phyloP scores from a whole-genome alignment of 2,113 vertebrate genomes.

The Marcusenius ussheri region DNA sequence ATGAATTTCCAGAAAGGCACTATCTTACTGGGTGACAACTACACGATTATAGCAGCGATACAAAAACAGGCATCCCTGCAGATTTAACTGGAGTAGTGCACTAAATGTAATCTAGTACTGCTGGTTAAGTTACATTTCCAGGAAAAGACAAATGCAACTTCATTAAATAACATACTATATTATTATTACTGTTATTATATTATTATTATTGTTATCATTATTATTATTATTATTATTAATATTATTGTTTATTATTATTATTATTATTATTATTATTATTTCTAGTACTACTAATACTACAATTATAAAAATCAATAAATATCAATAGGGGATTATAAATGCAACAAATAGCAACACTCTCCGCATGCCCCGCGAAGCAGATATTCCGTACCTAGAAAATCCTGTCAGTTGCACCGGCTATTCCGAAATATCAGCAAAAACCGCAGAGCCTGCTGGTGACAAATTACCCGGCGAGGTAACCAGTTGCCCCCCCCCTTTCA shows the following conservation, averaged over 20 bases:
- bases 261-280: background rate
- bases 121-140: background rate
- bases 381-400: background rate
- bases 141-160: background rate
- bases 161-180: background rate
- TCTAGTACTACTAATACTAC: background rate
- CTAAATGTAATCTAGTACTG: background rate
- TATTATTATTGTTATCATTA: background rate
- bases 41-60: background rate
- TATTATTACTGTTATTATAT: background rate
- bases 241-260: background rate
- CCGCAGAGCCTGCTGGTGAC: background rate
- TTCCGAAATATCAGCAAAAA: background rate
- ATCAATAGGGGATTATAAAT: background rate
- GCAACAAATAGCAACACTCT: background rate
- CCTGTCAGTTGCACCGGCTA: background rate
- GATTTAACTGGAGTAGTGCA: background rate
- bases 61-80: background rate
- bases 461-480: background rate
- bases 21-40: background rate
- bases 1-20: background rate
- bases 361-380: background rate
- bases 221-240: background rate
- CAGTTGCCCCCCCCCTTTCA: background rate
- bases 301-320: background rate